These are phyloP conservation scores for Oncorhynchus gorbuscha DNA, from an alignment of 2,113 vertebrate species.

Conservation along the genomic window DNA sequence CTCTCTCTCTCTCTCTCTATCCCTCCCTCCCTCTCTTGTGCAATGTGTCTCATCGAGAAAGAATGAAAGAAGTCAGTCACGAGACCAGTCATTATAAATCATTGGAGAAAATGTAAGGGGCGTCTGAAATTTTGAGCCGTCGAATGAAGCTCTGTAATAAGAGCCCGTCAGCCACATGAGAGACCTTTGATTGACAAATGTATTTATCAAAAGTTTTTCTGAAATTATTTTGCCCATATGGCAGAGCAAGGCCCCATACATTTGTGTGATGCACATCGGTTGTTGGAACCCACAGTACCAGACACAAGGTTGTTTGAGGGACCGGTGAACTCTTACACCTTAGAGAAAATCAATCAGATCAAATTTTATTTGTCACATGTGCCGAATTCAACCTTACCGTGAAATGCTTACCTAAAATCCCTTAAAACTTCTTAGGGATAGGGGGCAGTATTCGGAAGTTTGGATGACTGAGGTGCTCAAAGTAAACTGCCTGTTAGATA, in stretches of 20 bases:
- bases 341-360: too few relatives aligned
- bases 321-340: too few relatives aligned
- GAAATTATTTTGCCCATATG: constrained; percentile 36
- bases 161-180: neutral
- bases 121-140: neutral
- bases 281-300: neutral
- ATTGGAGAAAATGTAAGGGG: constrained; percentile 49
- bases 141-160: too few relatives aligned
- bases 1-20: neutral
- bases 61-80: constrained; percentile 33
- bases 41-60: constrained; percentile 38
- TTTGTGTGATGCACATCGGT: neutral
- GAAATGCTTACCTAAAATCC: too few relatives aligned
- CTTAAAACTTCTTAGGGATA: too few relatives aligned
- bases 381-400: too few relatives aligned
- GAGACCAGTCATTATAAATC: constrained; percentile 57
- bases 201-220: constrained; percentile 21
- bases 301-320: too few relatives aligned
- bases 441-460: too few relatives aligned
- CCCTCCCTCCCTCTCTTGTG: neutral
- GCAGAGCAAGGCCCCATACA: constrained; percentile 14
- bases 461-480: too few relatives aligned
- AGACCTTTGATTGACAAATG: constrained; percentile 46
- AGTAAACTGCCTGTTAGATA: too few relatives aligned
- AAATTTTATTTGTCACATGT: too few relatives aligned